A percentile compares a stretch with the other conserved stretches of the same genome.
Conservation (phyloP, 2,797 vertebrate species). For the Acanthornis magna region DNA sequence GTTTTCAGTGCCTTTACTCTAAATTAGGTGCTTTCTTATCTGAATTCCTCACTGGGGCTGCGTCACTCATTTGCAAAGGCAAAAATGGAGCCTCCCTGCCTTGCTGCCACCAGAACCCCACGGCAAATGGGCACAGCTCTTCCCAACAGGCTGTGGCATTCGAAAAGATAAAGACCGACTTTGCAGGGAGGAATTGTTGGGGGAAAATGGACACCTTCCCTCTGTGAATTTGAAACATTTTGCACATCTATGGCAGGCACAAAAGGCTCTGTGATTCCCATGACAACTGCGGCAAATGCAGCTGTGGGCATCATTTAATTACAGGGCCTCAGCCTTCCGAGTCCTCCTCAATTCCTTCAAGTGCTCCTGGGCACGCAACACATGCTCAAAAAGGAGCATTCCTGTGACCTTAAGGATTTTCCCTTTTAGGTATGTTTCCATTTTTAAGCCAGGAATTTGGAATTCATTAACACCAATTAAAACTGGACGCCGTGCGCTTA, state of each 20-base stretch:
- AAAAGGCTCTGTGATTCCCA: slow-evolving; percentile 6
- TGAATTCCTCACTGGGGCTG: background rate
- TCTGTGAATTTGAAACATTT: background rate
- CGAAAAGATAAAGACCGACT: background rate
- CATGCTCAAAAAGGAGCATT: background rate
- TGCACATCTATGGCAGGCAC: background rate
- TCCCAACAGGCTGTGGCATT: background rate
- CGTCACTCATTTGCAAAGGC: background rate
- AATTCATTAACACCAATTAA: slow-evolving; percentile 49
- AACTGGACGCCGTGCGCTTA: background rate
- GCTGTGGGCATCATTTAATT: slow-evolving; percentile 34
- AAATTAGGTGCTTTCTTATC: background rate
- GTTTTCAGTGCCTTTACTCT: background rate
- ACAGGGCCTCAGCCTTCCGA: background rate
- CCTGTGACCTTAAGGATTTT: background rate
- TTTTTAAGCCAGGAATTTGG: background rate
- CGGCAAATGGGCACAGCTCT: fast-evolving
- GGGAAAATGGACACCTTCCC: background rate
- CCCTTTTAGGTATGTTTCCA: background rate
- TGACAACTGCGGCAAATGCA: slow-evolving; percentile 35
- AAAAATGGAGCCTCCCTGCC: background rate
- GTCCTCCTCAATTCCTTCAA: background rate
- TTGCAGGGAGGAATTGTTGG: background rate
- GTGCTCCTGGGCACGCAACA: background rate
- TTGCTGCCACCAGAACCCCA: background rate